These are phyloP conservation scores for Lydus trimaculatus DNA, from an alignment of 2,888 invertebrate species.

Conservation along the genomic window DNA sequence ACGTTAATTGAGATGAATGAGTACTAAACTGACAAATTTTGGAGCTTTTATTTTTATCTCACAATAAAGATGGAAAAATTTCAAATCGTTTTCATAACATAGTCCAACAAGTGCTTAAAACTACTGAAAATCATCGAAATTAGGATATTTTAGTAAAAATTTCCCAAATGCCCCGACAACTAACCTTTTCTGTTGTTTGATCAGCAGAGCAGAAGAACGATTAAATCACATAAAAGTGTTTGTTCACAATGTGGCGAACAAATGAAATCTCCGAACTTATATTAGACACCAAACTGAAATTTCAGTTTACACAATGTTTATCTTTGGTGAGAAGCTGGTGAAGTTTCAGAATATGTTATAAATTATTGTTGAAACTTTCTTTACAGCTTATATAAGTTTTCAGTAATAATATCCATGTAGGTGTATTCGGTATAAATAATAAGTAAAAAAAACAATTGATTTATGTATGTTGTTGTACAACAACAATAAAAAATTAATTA, in stretches of 20 bases:
- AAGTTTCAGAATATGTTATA: conserved; percentile 4
- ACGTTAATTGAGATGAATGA: background rate
- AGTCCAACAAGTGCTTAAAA: background rate
- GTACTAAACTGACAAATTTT: background rate
- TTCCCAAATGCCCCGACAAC: background rate
- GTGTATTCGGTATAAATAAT: background rate
- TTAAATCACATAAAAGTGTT: background rate
- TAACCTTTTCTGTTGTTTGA: background rate
- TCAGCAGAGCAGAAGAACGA: background rate
- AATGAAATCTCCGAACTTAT: background rate
- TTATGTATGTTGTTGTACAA: background rate
- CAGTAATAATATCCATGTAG: background rate
- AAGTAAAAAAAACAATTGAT: background rate
- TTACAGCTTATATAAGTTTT: background rate
- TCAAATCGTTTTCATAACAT: no score
- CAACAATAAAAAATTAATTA: background rate
- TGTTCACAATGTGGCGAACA: background rate
- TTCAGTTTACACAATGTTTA: conserved; percentile 9
- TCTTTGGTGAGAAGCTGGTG: background rate
- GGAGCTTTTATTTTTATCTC: background rate
- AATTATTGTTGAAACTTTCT: background rate
- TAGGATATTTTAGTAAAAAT: background rate
- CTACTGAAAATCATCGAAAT: background rate
- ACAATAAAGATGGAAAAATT: background rate
- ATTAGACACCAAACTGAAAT: background rate